Conservation (phyloP, 2,888 invertebrate species). For the Choristoneura rosaceana region DNA sequence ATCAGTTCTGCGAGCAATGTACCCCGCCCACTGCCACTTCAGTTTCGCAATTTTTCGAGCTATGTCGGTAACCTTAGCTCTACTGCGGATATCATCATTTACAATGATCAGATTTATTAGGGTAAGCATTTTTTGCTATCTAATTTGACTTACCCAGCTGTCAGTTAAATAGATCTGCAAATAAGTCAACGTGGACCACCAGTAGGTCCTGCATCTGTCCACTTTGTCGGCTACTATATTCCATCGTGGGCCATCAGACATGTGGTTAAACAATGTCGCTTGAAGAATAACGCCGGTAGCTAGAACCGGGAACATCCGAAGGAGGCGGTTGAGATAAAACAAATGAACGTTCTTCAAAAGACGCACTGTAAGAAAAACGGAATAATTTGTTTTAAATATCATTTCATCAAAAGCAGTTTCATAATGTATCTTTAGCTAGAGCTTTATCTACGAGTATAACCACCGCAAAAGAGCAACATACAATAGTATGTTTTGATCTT, state of each 20-base stretch:
- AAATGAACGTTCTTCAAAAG: conserved; percentile 43
- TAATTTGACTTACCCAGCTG: not conserved
- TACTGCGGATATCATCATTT: no score
- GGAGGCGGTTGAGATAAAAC: conserved; percentile 45
- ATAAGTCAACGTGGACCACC: conserved; percentile 70
- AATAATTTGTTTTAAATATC: not conserved
- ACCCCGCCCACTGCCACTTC: no score
- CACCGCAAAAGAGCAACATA: no score
- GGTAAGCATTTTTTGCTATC: not conserved
- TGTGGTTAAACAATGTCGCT: conserved; percentile 57
- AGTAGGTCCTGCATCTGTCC: conserved; percentile 56
- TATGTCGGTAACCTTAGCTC: no score
- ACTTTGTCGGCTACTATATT: conserved; percentile 55
- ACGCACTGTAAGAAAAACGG: conserved; percentile 35
- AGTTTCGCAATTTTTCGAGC: no score
- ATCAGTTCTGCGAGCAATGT: no score
- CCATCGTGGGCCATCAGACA: conserved; percentile 70
- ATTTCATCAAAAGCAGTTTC: no score
- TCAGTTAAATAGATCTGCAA: conserved; percentile 57
- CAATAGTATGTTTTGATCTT: no score
- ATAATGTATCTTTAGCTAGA: no score
- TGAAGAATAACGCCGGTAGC: conserved; percentile 40
- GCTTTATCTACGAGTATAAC: no score
- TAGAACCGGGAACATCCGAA: conserved; percentile 45
- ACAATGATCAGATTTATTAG: not conserved